Percentiles rank a stretch among this genome's conserved stretches.
Conservation (phyloP, 2,888 invertebrate species). For the Ennomos erosarius region DNA sequence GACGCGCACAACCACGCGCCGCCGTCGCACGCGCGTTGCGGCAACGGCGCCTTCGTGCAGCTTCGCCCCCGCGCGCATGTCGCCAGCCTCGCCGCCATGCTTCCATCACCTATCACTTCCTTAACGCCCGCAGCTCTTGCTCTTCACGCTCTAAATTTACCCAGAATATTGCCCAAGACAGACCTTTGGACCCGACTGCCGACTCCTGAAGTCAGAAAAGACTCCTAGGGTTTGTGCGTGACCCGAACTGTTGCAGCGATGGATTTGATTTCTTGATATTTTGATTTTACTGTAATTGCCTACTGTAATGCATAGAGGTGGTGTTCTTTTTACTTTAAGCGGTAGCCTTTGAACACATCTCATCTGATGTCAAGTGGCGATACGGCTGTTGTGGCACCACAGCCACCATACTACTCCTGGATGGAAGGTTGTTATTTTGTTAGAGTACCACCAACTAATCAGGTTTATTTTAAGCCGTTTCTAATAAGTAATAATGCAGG, state of each 20-base stretch:
- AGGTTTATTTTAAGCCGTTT: too few species aligned
- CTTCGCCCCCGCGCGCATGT: constrained; percentile 64
- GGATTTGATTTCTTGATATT: background rate
- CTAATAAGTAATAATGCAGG: too few species aligned
- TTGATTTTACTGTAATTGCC: too few species aligned
- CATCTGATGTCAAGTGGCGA: too few species aligned
- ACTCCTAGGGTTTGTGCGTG: constrained; percentile 45
- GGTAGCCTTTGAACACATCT: too few species aligned
- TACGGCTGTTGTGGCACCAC: too few species aligned
- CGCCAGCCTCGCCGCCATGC: constrained; percentile 49
- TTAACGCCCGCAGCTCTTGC: constrained; percentile 67
- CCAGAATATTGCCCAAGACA: constrained; percentile 74
- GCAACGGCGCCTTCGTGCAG: constrained; percentile 78
- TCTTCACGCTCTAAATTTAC: constrained; percentile 71
- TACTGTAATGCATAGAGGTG: too few species aligned
- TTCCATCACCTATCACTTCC: constrained; percentile 62
- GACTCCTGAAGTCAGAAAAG: constrained; percentile 68
- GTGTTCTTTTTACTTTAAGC: too few species aligned
- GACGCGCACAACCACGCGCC: constrained; percentile 78
- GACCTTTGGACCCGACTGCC: constrained; percentile 71
- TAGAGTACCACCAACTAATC: too few species aligned
- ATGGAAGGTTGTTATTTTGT: too few species aligned
- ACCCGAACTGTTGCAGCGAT: background rate
- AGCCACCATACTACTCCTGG: too few species aligned
- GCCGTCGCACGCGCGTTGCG: constrained; percentile 79